Evolutionary conservation across 2,888 invertebrate species (phyloP), one percentile per base, ranked within the genome.

Genomic region (Hemaris fuciformis): DNA sequence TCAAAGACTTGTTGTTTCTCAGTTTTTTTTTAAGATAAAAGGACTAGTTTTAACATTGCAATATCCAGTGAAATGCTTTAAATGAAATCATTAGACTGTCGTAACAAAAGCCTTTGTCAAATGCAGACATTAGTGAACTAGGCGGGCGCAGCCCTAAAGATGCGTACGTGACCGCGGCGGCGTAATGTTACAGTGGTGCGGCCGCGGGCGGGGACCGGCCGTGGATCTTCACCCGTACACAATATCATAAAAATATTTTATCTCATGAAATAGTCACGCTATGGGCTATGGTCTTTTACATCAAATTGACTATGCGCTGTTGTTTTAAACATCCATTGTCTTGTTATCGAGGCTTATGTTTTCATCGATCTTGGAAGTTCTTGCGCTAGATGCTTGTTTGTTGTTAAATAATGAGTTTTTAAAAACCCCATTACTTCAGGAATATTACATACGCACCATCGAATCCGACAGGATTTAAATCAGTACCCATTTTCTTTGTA

Each of bases 161-260:
- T 73, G 88, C 84, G 77, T 88, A 89, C 89, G 89, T 89, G 89
- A 88, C 86, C 68, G 64, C 46, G 63, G 70, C 66, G 62, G 79
- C 84, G 86, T 83, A 74, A 71, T 66, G 64, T 64, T 65, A 64
- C 59, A 64, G 38, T 63, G 59, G 59, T 66, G 62, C 63, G 68
- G 63, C 67, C 3, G 64, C 66, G 56, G 66, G 59, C 61, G 68
- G 63, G 60, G 64, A n/a, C 41, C 64, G 81, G 68, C 79, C 81
- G 67, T 75, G 79, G 84, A 79, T 83, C 80, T 82, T 61, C 45
- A 38, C 25, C 45, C 57, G 34, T 27, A 46, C n/a, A 22, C 46
- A 62, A 62, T 57, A 18, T 57, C 56, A 61, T 61, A 57, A 61
- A 61, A 57, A 42, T 68, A 65, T 65, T 69, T 70, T 70, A 60